phyloP scores from a whole-genome alignment of 2,113 vertebrate genomes.

The Rana temporaria region DNA sequence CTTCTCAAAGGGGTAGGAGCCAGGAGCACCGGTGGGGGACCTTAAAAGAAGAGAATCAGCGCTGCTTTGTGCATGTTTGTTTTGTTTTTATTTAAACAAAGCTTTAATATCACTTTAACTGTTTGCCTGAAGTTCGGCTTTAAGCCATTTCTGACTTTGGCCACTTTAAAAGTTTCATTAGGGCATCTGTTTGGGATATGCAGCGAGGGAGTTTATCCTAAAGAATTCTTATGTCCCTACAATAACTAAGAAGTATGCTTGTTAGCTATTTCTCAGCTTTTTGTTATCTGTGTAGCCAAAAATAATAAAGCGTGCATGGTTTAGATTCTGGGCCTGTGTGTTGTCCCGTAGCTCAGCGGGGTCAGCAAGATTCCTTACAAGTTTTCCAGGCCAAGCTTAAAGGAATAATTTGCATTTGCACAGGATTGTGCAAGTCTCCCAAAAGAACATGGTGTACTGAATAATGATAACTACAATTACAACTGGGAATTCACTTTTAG shows the following conservation, averaged over 20 bases:
- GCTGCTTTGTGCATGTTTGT: too few species aligned
- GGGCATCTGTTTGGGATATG: slow-evolving; percentile 12
- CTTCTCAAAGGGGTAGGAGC: too few species aligned
- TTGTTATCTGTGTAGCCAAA: slow-evolving; percentile 32
- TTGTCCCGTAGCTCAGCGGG: slow-evolving; percentile 37
- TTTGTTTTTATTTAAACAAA: too few species aligned
- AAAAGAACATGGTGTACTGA: not conserved
- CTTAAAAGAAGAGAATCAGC: too few species aligned
- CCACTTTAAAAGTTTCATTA: slow-evolving; percentile 10
- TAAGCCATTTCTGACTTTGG: too few species aligned
- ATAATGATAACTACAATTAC: not conserved
- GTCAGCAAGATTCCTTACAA: slow-evolving; percentile 51
- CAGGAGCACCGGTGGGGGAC: too few species aligned
- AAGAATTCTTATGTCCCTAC: slow-evolving; percentile 38
- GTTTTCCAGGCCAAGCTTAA: slow-evolving; percentile 21
- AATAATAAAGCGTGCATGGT: slow-evolving; percentile 50
- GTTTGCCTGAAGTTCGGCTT: too few species aligned
- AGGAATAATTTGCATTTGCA: not conserved
- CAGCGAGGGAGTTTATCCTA: slow-evolving; percentile 35
- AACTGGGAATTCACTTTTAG: not conserved
- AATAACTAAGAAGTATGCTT: slow-evolving; percentile 45
- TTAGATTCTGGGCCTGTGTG: slow-evolving; percentile 49
- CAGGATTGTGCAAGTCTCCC: not conserved
- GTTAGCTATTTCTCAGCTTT: slow-evolving; percentile 41
- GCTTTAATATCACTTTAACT: too few species aligned